Evolutionary conservation across 2,113 vertebrate species (phyloP), one percentile per base, ranked within the genome.

Genomic region (Telmatochromis brichardi): DNA sequence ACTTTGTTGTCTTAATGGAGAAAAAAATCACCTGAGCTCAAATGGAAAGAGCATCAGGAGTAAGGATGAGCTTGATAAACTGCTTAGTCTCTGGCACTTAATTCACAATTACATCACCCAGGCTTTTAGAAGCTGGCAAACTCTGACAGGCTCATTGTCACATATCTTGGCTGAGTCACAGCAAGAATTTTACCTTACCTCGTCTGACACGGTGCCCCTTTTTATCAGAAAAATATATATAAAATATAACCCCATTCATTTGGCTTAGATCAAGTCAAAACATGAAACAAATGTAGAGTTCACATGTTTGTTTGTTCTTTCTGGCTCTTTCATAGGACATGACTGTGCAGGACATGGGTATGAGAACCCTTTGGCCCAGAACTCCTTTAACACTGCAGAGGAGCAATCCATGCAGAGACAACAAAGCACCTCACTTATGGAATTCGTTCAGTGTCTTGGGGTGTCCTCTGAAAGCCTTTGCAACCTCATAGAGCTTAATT

Each of bases 271-370:
- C 35, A 71, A 71, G n/a, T 71, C 37, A 71, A 71, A 71, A 26
- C 37, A 9, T 26, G 35, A 71, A 71, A 42, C 35, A 40, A 23
- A 42, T 42, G 35, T 71, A 42, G 7, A 71, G 12, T 45, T 71
- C 65, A 71, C n/a, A 26, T 15, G 13, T 40, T 68, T 73, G 26
- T 12, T n/a, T 78, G 23, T 60, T 51, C 10, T 76, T 23, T 81
- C 19, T 68, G 45, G 14, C 37, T 81, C 19, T 63, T 15, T 86
- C 45, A 51, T 78, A 91, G 90, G 14, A 28, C 2, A 4, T 4
- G 3, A 79, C 10, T 50, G 6, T 45, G n/a, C 6, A n/a, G 4
- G 1, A 0, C 5, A 13, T 1, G 1, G 1, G 4, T 6, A 0
- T 4, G 35, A 51, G 4, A 40, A 19, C 14, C 9, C 45, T 2